Conservation (phyloP, 1,140 invertebrate species). For the Rhizoglyphus robini region DNA sequence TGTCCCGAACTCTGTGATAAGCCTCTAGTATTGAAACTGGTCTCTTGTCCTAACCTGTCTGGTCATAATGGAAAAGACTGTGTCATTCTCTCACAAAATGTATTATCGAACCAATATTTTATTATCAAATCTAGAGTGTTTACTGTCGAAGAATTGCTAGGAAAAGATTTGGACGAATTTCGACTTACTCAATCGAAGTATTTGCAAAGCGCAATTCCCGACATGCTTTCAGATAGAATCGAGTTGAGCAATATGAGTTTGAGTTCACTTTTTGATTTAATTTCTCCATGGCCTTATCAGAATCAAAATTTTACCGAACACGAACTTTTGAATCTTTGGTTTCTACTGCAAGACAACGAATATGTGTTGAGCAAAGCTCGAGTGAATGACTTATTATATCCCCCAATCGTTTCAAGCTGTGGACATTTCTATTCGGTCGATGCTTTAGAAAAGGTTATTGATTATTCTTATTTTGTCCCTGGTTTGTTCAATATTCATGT, state of each 20-base stretch:
- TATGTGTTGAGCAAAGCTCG: slow-evolving; percentile 29
- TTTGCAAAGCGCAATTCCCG: too few relatives aligned
- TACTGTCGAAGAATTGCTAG: slow-evolving; percentile 5
- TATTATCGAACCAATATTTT: slow-evolving; percentile 13
- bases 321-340: slow-evolving; percentile 28
- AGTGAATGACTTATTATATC: slow-evolving; percentile 27
- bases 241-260: too few relatives aligned
- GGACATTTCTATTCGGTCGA: slow-evolving; percentile 32
- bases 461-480: slow-evolving; percentile 19
- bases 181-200: too few relatives aligned
- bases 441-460: slow-evolving; percentile 27
- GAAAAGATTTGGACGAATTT: slow-evolving; percentile 14
- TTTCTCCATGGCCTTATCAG: too few relatives aligned
- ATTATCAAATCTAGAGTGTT: slow-evolving; percentile 23
- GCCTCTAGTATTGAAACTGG: background rate
- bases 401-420: slow-evolving; percentile 31
- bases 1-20: background rate
- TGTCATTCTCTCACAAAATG: slow-evolving; percentile 21
- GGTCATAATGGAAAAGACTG: slow-evolving; percentile 26
- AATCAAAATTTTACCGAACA: slow-evolving; percentile 7
- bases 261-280: too few relatives aligned
- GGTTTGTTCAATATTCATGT: slow-evolving; percentile 18
- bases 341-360: slow-evolving; percentile 31
- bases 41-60: slow-evolving; percentile 4
- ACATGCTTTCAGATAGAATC: too few relatives aligned